Conservation (phyloP, 2,113 vertebrate genomes). For the Eidolon helvum region DNA sequence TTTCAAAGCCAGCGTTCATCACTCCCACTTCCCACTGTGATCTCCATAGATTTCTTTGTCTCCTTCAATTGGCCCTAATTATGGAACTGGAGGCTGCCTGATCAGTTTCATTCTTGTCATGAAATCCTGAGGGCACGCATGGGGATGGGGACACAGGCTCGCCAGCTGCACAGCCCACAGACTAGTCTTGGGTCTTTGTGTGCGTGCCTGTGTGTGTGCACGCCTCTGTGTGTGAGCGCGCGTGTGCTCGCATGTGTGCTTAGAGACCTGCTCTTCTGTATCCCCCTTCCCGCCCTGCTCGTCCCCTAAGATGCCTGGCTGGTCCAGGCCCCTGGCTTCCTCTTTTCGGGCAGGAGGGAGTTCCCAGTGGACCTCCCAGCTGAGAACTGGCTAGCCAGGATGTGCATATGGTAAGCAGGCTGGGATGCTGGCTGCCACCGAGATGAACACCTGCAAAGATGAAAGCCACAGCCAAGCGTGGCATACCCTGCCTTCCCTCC, state of each 20-base stretch:
- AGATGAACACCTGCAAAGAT: conserved; percentile 86
- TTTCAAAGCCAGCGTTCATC: conserved; percentile 65
- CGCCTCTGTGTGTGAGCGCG: neutral
- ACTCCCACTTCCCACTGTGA: conserved; percentile 69
- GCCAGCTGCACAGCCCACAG: conserved; percentile 72
- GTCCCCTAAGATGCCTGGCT: neutral
- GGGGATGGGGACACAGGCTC: conserved; percentile 50
- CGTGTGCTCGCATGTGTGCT: neutral
- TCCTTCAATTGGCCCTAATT: conserved; percentile 80
- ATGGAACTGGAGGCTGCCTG: conserved; percentile 67
- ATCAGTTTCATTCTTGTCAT: conserved; percentile 75
- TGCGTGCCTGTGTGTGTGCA: neutral
- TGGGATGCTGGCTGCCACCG: conserved; percentile 86
- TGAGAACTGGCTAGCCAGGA: conserved; percentile 87
- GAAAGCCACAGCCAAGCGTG: conserved; percentile 81
- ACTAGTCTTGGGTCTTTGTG: conserved; percentile 54
- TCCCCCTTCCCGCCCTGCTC: conserved; percentile 65
- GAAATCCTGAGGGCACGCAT: conserved; percentile 69
- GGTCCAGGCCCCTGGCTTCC: conserved; percentile 49
- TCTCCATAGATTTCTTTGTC: conserved; percentile 74
- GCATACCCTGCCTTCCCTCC: conserved; percentile 59
- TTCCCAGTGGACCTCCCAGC: conserved; percentile 84
- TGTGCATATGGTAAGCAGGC: conserved; percentile 90
- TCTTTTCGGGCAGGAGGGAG: conserved; percentile 71
- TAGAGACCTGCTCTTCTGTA: conserved; percentile 37